Percentiles rank a stretch among this genome's conserved stretches.
Evolutionary conservation across 92 coral and sea anemone genomes (phyloP).

Genomic region (Phenganax subtilis): DNA sequence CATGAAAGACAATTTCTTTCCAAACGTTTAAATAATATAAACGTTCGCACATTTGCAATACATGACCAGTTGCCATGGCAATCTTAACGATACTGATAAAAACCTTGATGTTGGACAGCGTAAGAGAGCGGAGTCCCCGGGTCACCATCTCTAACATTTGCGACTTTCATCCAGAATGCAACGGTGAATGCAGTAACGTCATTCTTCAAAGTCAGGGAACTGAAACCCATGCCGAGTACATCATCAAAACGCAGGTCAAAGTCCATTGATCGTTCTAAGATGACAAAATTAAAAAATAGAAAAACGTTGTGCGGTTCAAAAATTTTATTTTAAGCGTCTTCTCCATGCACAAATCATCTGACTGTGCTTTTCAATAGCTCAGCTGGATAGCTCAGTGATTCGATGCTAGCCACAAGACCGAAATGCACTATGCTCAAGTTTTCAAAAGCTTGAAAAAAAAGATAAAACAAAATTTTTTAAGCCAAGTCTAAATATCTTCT

Average conservation of each 20-base stretch:
- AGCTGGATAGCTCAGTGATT: too few species aligned
- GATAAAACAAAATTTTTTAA: background rate
- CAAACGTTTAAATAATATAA: too few species aligned
- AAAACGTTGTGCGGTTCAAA: background rate
- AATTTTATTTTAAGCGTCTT: too few species aligned
- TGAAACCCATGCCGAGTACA: conserved; percentile 62
- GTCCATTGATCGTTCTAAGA: conserved; percentile 58
- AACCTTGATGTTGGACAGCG: conserved; percentile 69
- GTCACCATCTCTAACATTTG: conserved; percentile 42
- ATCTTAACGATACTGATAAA: conserved; percentile 1
- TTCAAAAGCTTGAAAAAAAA: too few species aligned
- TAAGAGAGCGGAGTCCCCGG: conserved; percentile 95
- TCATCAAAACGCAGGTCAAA: conserved; percentile 71
- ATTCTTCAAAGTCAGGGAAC: conserved; percentile 63
- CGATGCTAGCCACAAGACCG: too few species aligned
- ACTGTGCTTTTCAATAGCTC: too few species aligned
- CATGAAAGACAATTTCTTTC: too few species aligned
- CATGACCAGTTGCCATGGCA: background rate
- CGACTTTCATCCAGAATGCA: conserved; percentile 91
- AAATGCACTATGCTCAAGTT: too few species aligned
- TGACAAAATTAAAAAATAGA: background rate
- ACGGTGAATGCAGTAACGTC: conserved; percentile 78
- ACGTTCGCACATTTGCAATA: too few species aligned
- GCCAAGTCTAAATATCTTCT: too few species aligned
- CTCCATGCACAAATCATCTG: too few species aligned